Base-by-base conservation (phyloP, 2,797 vertebrate genomes). In the Mustela erminea region DNA sequence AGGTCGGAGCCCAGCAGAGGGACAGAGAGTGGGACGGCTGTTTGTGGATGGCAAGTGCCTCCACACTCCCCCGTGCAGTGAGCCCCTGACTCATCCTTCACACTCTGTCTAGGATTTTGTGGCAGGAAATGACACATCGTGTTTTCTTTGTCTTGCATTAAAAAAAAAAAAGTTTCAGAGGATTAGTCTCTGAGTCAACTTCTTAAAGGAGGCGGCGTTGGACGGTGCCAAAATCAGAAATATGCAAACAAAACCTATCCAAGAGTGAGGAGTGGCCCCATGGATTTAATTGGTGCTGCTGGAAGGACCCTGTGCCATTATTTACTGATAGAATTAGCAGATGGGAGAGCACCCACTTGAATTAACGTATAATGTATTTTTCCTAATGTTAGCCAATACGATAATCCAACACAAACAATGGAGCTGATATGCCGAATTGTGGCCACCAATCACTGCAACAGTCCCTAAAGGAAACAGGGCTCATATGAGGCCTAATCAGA, bases 271-370 rank as follows among this genome's bases (percentile, higher is more conserved):
- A 35, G 49, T 3, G 77, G 58, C 38, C 75, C 68, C 20, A 15
- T 14, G 7, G 68, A 23, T 32, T n/a, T 46, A 21, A 66, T 1
- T 3, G 38, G 88, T 4, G 17, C 29, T 18, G 14, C 46, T n/a
- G 38, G 29, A 75, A 21, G 3, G 54, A 89, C 70, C 87, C 68
- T 2, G n/a, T 7, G 91, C 70, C 89, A 64, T 83, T 91, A 68
- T 92, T 96, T 87, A 96, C 97, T n/a, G 38, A 96, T 23, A 78
- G 89, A 62, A 97, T 93, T 97, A 35, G 29, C 52, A 95, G 96
- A 0, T 84, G 72, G 66, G 21, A 97, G 66, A 15, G n/a, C 78
- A 96, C 92, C 0, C n/a, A 66, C 70, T 15, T 5, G 60, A 95
- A 93, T 90, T 82, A 93, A 96, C 7, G 15, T 20, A n/a, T 20